These are phyloP conservation scores for Falco punctatus DNA, from an alignment of 2,113 vertebrate genomes.

Conservation along the genomic window DNA sequence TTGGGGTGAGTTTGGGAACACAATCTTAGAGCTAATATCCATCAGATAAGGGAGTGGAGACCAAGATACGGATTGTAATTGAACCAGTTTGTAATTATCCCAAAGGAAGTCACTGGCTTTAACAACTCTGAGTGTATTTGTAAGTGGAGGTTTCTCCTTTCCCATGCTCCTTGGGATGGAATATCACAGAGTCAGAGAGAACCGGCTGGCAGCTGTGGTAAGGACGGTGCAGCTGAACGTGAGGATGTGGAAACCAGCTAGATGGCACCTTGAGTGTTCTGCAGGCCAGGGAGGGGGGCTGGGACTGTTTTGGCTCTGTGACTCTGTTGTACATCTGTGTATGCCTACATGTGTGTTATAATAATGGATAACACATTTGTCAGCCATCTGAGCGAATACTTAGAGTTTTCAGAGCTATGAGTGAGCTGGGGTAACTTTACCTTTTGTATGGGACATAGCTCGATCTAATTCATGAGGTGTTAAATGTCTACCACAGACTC, in stretches of 20 bases:
- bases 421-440: not conserved
- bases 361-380: not conserved
- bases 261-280: too few relatives aligned
- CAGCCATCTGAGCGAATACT: not conserved
- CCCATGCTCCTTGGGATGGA: not conserved
- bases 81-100: not conserved
- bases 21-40: not conserved
- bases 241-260: not conserved
- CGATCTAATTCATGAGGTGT: not conserved
- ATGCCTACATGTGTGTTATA: not conserved
- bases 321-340: not conserved
- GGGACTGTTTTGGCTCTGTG: not conserved
- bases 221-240: not conserved
- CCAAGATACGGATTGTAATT: not conserved
- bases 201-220: not conserved
- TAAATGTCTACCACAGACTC: not conserved
- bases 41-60: not conserved
- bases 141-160: not conserved
- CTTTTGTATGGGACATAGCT: not conserved
- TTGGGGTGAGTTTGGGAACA: not conserved
- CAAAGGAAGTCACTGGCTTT: not conserved
- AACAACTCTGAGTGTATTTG: not conserved
- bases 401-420: not conserved
- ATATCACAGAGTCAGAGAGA: not conserved
- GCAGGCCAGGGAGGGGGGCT: too few relatives aligned